Evolutionary conservation across 2,888 invertebrate species (phyloP), one percentile per base, ranked within the genome.

Genomic region (Athetis lepigone): DNA sequence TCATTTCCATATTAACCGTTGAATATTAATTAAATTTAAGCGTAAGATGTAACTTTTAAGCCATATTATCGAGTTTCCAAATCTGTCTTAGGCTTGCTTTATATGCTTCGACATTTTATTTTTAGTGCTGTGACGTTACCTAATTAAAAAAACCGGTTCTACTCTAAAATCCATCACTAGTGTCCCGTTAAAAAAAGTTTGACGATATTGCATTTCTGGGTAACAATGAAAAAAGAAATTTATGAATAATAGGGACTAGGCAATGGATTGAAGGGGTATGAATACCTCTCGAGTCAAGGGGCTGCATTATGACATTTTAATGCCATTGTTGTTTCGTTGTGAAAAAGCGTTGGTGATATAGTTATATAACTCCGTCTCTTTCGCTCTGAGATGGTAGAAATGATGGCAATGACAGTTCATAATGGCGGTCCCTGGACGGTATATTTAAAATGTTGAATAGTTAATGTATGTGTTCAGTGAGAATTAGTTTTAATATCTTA

Each of bases 391-490:
- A 33, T 4, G 11, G 13, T 33, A 13, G 13, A 33, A 13, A 33
- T 33, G 33, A 33, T 33, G 13, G 13, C 33, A 33, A 13, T 33
- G 4, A 13, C 13, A 33, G 4, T 33, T 33, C 11, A 33, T 13
- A 33, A 33, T 33, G 33, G 33, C 33, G 33, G 33, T 4, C 13
- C 33, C 62, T 56, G 58, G 46, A 52, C 40, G 47, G 42, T 74
- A 70, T 68, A 45, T 64, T 70, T 67, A 70, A 70, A 74, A 66
- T 70, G 49, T 63, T 74, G 77, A 80, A 80, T 83, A 84, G 73
- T 82, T 81, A 84, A 72, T 81, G 80, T 88, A 88, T 88, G 90
- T 91, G 90, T 92, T 92, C 91, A 91, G 90, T 92, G 91, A 91
- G 91, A 90, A 86, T 86, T 90, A 89, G 88, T 87, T 88, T 74